Evolutionary conservation across 2,797 vertebrate species (phyloP).

Genomic region (Channa striata): DNA sequence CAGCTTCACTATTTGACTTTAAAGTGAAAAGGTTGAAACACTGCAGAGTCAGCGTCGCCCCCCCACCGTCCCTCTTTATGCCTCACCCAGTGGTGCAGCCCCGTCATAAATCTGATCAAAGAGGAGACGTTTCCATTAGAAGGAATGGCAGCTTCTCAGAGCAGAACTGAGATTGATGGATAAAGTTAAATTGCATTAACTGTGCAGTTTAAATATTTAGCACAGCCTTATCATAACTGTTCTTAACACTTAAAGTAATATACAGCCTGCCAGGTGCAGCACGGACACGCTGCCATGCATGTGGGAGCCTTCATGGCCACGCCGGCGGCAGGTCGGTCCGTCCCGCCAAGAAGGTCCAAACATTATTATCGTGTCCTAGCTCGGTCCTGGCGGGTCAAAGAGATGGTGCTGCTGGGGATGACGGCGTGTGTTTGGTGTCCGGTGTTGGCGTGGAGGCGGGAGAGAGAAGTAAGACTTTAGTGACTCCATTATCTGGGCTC

Average conservation of each 20-base stretch:
- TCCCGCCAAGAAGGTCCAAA: not conserved
- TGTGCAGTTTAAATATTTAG: slow-evolving; percentile 94
- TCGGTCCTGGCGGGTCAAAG: not conserved
- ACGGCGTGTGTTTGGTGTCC: not conserved
- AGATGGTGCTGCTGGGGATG: not conserved
- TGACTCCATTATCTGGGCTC: slow-evolving; percentile 76
- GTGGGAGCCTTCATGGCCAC: not conserved
- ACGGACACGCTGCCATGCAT: slow-evolving; percentile 1
- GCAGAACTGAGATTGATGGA: slow-evolving; percentile 88
- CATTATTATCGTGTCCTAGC: not conserved
- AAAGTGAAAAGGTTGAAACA: not conserved
- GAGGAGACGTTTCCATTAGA: slow-evolving; percentile 85
- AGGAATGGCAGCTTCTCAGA: slow-evolving; percentile 75
- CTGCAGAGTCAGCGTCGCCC: slow-evolving; percentile 30
- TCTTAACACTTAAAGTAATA: slow-evolving; percentile 90
- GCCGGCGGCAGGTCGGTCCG: not conserved
- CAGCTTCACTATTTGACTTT: not conserved
- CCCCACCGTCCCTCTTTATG: slow-evolving; percentile 22
- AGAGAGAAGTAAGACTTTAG: slow-evolving; percentile 70
- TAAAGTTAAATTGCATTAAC: slow-evolving; percentile 91
- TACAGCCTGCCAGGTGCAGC: slow-evolving; percentile 71
- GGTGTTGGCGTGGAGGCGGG: not conserved
- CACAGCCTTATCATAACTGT: slow-evolving; percentile 92
- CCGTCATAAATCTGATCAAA: slow-evolving; percentile 89
- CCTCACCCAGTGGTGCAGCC: slow-evolving; percentile 29